phyloP scores from a whole-genome alignment of 2,113 vertebrate species.

The Chelonoidis abingdonii region DNA sequence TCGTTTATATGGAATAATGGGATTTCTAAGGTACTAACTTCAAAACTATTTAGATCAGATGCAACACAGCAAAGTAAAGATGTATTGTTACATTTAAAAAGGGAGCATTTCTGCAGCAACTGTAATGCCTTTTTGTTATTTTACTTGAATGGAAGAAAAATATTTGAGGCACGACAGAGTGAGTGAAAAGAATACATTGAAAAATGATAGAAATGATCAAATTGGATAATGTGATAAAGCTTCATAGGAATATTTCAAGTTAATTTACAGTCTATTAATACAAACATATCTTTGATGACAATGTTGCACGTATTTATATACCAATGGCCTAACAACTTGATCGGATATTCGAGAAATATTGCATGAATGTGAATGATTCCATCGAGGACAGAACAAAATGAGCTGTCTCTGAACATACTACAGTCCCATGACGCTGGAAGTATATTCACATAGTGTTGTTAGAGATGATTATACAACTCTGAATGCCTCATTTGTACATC shows the following conservation, averaged over 20 bases:
- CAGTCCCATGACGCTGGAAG: not conserved
- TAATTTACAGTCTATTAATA: not conserved
- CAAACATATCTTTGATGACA: not conserved
- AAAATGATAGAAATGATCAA: not conserved
- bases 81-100: not conserved
- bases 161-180: not conserved
- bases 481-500: accelerated
- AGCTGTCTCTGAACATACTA: not conserved
- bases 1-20: accelerated
- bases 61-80: not conserved
- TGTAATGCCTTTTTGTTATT: not conserved
- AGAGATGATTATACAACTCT: accelerated
- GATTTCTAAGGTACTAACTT: not conserved
- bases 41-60: not conserved
- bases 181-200: not conserved
- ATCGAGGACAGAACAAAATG: not conserved
- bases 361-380: not conserved
- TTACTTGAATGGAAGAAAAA: not conserved
- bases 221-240: not conserved
- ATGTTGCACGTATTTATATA: not conserved
- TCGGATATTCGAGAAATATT: not conserved
- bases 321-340: not conserved
- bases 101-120: not conserved
- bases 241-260: not conserved
- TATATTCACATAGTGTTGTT: not conserved